Percentiles rank a stretch among this genome's conserved stretches.
These are phyloP conservation scores for Saccostrea glomerata DNA, from an alignment of 1,140 invertebrate species.

Conservation along the genomic window DNA sequence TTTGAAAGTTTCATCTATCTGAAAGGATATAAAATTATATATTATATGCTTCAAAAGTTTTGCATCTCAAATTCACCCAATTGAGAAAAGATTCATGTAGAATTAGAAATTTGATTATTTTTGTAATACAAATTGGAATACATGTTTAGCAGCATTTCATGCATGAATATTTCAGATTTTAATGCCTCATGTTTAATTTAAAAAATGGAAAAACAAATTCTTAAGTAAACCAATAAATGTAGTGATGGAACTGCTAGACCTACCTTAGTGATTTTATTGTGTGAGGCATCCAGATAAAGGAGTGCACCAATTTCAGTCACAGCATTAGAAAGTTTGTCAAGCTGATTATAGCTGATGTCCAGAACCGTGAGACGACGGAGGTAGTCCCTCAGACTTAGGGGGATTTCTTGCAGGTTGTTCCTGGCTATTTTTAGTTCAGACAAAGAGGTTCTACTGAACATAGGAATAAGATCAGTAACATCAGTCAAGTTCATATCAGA, in stretches of 20 bases:
- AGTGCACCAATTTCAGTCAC: constrained; percentile 58
- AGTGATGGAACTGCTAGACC: neutral
- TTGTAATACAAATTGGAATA: no score
- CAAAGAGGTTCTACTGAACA: constrained; percentile 45
- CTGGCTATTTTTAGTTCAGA: constrained; percentile 60
- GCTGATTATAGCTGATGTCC: constrained; percentile 60
- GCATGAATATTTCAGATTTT: no score
- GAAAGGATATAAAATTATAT: neutral
- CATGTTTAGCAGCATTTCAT: no score
- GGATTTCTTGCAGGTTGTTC: constrained; percentile 59
- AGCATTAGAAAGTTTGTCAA: constrained; percentile 45
- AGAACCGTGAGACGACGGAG: constrained; percentile 52
- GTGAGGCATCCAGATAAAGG: constrained; percentile 60
- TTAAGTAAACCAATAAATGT: no score
- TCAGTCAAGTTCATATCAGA: constrained; percentile 60
- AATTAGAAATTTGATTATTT: no score
- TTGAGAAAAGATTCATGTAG: no score
- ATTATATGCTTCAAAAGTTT: neutral
- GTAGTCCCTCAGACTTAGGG: constrained; percentile 51
- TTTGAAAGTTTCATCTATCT: constrained; percentile 53
- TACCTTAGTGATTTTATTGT: constrained; percentile 59
- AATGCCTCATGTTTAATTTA: no score
- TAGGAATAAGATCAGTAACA: constrained; percentile 54
- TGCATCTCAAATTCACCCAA: no score
- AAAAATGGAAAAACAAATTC: no score